Conservation (phyloP, 2,888 invertebrate genomes). For the Callimorpha dominula region DNA sequence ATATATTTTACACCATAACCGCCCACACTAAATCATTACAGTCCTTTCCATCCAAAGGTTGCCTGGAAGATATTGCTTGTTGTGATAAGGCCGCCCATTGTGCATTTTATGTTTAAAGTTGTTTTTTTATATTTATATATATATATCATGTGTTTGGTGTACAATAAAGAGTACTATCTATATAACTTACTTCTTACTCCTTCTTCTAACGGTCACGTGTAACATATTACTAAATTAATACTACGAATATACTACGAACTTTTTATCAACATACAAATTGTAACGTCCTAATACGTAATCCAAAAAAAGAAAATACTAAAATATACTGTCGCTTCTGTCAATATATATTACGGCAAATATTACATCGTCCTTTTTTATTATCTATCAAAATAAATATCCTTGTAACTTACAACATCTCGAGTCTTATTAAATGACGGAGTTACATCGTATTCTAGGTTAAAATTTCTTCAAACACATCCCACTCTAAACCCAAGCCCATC, state of each 20-base stretch:
- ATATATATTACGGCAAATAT: neutral
- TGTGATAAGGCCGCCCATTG: too few relatives aligned
- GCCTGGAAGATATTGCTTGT: too few relatives aligned
- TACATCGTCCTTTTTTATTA: neutral
- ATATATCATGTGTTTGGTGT: too few relatives aligned
- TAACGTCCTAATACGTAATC: neutral
- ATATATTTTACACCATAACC: too few relatives aligned
- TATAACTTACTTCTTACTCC: neutral
- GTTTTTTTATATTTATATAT: too few relatives aligned
- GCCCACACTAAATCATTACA: too few relatives aligned
- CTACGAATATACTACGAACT: too few relatives aligned
- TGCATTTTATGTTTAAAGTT: too few relatives aligned
- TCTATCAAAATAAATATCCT: neutral
- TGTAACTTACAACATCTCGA: neutral
- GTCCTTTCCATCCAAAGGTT: too few relatives aligned
- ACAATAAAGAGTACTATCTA: too few relatives aligned
- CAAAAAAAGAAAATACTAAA: neutral
- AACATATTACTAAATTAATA: neutral
- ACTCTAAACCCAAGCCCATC: conserved; percentile 9
- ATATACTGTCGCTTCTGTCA: neutral
- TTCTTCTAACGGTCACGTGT: neutral
- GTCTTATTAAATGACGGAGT: too few relatives aligned
- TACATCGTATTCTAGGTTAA: neutral
- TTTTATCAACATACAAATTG: neutral
- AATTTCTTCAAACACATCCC: neutral